These are phyloP conservation scores for Dryas iulia DNA, from an alignment of 1,140 invertebrate species.

Conservation along the genomic window DNA sequence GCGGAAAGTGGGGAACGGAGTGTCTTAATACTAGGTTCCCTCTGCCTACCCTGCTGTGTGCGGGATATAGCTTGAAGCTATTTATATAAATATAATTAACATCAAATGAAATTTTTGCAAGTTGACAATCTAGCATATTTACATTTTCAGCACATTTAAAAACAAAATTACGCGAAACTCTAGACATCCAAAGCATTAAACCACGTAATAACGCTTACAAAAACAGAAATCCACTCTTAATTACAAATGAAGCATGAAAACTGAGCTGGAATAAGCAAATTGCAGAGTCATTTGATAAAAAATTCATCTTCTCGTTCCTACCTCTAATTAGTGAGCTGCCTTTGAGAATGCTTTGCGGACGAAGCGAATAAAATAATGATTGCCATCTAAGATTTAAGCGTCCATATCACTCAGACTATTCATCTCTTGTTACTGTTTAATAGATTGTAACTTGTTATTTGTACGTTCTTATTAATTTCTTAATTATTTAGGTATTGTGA, in stretches of 20 bases:
- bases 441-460: neutral
- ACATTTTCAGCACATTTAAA: neutral
- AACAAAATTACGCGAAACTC: neutral
- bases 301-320: neutral
- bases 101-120: too few species aligned
- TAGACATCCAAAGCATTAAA: neutral
- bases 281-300: constrained; percentile 2
- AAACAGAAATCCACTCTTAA: neutral
- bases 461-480: neutral
- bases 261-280: neutral
- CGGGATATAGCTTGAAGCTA: too few species aligned
- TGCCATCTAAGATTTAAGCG: neutral
- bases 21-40: too few species aligned
- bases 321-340: neutral
- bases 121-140: too few species aligned
- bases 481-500: too few species aligned
- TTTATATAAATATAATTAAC: too few species aligned
- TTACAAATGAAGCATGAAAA: neutral
- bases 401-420: neutral
- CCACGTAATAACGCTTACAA: neutral
- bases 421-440: neutral
- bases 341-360: constrained; percentile 1
- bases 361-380: neutral
- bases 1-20: too few species aligned
- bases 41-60: too few species aligned